A percentile compares a stretch with the other conserved stretches of the same genome.
phyloP scores from a whole-genome alignment of 53 echinoderm and acorn worm species.

The Paracentrotus lividus region DNA sequence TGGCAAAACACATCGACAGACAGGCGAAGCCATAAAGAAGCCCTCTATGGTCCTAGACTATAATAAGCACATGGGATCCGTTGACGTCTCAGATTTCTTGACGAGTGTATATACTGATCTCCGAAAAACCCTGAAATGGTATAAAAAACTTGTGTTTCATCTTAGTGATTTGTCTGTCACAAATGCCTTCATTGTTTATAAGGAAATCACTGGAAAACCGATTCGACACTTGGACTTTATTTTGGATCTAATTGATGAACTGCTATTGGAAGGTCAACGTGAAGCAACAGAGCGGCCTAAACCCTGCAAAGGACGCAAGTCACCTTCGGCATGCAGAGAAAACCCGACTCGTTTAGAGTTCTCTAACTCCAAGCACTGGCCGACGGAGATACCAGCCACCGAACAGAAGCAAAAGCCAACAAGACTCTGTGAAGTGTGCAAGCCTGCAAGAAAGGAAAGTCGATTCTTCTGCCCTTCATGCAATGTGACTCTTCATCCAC shows the following conservation, averaged over 20 bases:
- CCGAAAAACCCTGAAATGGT: slow-evolving; percentile 57
- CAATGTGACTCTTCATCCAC: slow-evolving; percentile 24
- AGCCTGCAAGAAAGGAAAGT: neutral
- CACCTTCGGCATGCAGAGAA: neutral
- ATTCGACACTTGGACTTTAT: slow-evolving; percentile 13
- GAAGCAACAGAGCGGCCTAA: neutral
- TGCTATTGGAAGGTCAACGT: neutral
- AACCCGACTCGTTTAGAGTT: neutral
- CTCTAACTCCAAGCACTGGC: slow-evolving; percentile 28
- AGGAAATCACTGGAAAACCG: neutral
- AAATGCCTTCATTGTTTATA: slow-evolving; percentile 70
- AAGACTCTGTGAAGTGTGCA: slow-evolving; percentile 42
- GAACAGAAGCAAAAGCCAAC: neutral
- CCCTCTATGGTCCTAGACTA: slow-evolving; percentile 58
- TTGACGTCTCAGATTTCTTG: slow-evolving; percentile 62
- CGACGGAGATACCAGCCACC: neutral
- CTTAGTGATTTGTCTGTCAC: slow-evolving; percentile 56
- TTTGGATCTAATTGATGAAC: slow-evolving; percentile 6
- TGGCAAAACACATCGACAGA: slow-evolving; percentile 18
- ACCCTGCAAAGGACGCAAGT: neutral
- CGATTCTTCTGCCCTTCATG: neutral
- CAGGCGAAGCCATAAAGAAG: slow-evolving; percentile 51
- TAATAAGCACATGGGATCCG: slow-evolving; percentile 70
- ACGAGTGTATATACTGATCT: slow-evolving; percentile 50
- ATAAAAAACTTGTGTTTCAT: too few species aligned